phyloP scores from a whole-genome alignment of 2,113 vertebrate genomes.

The Xenus cinereus region DNA sequence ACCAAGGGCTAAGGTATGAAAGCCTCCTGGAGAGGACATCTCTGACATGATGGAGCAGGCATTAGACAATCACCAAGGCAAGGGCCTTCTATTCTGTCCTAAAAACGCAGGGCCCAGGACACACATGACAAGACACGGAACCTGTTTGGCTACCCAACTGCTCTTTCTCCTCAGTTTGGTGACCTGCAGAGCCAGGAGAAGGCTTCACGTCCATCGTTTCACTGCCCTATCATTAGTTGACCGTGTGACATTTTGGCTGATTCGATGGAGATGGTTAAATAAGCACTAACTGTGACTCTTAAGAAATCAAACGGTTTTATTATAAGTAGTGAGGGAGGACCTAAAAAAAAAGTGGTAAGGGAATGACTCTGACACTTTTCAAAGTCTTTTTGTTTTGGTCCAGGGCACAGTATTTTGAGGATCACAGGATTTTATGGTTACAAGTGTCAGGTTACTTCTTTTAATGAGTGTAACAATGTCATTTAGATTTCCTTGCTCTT shows the following conservation, averaged over 20 bases:
- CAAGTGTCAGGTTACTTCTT: neutral
- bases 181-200: neutral
- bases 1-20: neutral
- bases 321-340: neutral
- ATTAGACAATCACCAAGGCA: neutral
- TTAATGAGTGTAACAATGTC: neutral
- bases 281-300: neutral
- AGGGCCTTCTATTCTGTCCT: neutral
- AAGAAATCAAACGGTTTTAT: neutral
- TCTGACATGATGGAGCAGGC: neutral
- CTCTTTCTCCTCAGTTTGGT: neutral
- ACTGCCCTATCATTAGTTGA: neutral
- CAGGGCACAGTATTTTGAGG: neutral
- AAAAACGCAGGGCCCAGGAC: neutral
- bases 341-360: neutral
- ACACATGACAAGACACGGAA: fast-evolving
- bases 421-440: neutral
- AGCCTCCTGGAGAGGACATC: neutral
- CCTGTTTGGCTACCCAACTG: neutral
- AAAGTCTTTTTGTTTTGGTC: neutral
- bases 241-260: neutral
- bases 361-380: neutral
- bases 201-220: fast-evolving
- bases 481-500: neutral
- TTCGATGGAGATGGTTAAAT: neutral